Conservation (phyloP, 2,797 vertebrate genomes). For the Etheostoma nigrum region DNA sequence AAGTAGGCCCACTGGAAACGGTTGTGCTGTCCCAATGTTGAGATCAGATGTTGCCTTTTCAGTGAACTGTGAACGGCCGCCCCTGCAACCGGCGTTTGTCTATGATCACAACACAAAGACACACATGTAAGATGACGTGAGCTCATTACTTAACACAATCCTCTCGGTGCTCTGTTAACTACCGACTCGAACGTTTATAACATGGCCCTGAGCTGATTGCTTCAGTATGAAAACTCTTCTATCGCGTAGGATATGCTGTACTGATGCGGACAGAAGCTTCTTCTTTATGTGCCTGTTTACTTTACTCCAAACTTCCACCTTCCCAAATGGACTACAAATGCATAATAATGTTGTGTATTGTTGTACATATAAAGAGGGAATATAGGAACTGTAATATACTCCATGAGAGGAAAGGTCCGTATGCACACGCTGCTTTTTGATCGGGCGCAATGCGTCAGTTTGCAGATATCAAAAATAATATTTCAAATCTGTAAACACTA, state of each 20-base stretch:
- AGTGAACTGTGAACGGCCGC: constrained; percentile 65
- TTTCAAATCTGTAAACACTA: neutral
- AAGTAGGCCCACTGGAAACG: constrained; percentile 32
- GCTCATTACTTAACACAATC: neutral
- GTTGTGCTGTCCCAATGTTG: constrained; percentile 50
- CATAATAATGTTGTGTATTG: neutral
- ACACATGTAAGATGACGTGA: constrained; percentile 25
- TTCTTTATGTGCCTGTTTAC: constrained; percentile 15
- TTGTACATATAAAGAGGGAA: neutral
- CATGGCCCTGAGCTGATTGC: neutral
- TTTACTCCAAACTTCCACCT: neutral
- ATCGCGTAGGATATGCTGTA: neutral
- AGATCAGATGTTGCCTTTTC: constrained; percentile 71
- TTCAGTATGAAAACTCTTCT: neutral
- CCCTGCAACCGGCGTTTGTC: constrained; percentile 40
- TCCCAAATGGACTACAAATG: neutral
- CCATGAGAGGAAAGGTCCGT: neutral
- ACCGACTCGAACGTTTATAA: neutral
- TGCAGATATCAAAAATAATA: constrained; percentile 1
- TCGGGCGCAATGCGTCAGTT: neutral
- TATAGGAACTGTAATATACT: neutral
- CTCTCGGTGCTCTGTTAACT: constrained; percentile 1
- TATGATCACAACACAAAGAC: constrained; percentile 29
- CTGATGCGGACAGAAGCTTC: neutral
- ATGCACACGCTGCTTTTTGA: neutral